Evolutionary conservation across 1,140 invertebrate genomes (phyloP), one percentile per base, ranked within the genome.

Genomic region (Mercenaria mercenaria): DNA sequence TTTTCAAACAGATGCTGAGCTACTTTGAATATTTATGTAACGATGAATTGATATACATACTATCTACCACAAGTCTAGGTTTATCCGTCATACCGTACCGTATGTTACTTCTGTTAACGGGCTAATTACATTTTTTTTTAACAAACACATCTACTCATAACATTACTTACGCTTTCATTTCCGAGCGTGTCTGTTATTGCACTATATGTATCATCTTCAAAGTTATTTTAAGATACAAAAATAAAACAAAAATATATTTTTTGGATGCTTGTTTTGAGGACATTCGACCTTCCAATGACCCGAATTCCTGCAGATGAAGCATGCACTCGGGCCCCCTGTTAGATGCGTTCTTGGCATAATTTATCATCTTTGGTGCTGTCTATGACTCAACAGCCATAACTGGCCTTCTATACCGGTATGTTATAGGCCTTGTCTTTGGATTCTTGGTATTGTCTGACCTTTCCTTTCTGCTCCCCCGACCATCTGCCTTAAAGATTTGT

Each of bases 41-140:
- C 4, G 10, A 80, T 56, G 77, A 47, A 29, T 59, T 80, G 43
- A 80, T 56, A 29, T 80, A 47, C 50, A 4, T 80, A 26, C 77
- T 56, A 37, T 80, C 72, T 43, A 43, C 20, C 3, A 76, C 72
- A 15, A 88, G 29, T n/a, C 87, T 67, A 23, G 59, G 64, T 32
- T 79, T 88, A 50, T 43, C 61, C 15, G 76, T 79, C 18, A 34
- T 81, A 56, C 59, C 74, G 61, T 80, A 72, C n/a, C n/a, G n/a
- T n/a, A n/a, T n/a, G n/a, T n/a, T 1, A 87, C 81, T 3, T 72
- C 85, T 26, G 90, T 91, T 20, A 84, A 59, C 20, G 90, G 88
- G 61, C 89, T 89, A 20, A 90, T 76, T 20, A 90, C 67, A 76
- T 34, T 84, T 85, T 61, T 84, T 13, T 34, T n/a, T 67, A 10